phyloP scores from a whole-genome alignment of 2,113 vertebrate genomes.

The Scortum barcoo region DNA sequence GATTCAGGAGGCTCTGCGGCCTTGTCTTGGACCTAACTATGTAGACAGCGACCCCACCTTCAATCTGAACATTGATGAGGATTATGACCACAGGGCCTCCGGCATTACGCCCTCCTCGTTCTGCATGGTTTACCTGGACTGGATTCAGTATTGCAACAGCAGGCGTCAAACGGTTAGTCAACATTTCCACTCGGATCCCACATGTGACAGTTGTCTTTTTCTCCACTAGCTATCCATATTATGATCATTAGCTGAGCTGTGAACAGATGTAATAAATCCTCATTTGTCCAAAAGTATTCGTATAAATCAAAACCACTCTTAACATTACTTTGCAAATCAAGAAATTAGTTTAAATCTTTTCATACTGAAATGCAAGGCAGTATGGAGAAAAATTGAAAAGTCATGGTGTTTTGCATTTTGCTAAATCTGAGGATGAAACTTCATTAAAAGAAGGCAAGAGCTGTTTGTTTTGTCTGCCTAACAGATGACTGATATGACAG shows the following conservation, averaged over 20 bases:
- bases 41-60: conserved; percentile 93
- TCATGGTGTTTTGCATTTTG: background rate
- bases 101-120: conserved; percentile 90
- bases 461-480: background rate
- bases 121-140: conserved; percentile 91
- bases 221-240: background rate
- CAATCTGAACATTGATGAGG: conserved; percentile 93
- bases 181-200: background rate
- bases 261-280: background rate
- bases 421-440: background rate
- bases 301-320: background rate
- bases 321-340: background rate
- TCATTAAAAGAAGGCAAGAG: background rate
- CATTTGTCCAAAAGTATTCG: background rate
- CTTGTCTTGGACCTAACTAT: conserved; percentile 86
- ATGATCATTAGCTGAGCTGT: background rate
- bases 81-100: conserved; percentile 90
- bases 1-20: conserved; percentile 86
- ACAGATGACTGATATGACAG: background rate
- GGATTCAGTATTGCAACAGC: conserved; percentile 93
- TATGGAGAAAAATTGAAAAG: background rate
- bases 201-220: background rate
- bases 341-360: background rate
- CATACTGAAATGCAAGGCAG: background rate
- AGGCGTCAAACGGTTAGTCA: conserved; percentile 87